Conservation (phyloP, 2,888 invertebrate genomes). For the Neria commutata region DNA sequence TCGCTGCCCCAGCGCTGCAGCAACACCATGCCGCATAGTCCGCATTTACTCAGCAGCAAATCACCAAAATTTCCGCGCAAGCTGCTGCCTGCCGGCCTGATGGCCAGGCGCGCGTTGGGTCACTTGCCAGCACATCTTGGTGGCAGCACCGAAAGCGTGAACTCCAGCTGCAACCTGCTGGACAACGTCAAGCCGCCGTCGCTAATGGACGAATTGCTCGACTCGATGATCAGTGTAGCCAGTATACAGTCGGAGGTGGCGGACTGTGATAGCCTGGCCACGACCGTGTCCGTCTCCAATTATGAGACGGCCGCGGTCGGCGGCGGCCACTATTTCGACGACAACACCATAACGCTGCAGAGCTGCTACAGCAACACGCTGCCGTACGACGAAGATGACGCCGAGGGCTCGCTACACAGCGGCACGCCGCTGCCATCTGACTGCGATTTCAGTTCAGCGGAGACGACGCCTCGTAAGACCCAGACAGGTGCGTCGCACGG, state of each 20-base stretch:
- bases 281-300: constrained; percentile 58
- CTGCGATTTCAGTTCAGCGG: constrained; percentile 74
- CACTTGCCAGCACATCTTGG: constrained; percentile 57
- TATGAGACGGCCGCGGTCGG: constrained; percentile 66
- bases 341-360: constrained; percentile 65
- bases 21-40: constrained; percentile 38
- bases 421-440: constrained; percentile 73
- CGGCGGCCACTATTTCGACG: constrained; percentile 62
- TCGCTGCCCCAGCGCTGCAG: constrained; percentile 37
- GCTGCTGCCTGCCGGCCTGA: constrained; percentile 72
- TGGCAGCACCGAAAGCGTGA: constrained; percentile 70
- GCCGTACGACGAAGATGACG: constrained; percentile 43
- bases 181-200: constrained; percentile 86
- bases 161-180: constrained; percentile 70
- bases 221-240: constrained; percentile 84
- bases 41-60: constrained; percentile 49
- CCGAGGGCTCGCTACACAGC: constrained; percentile 63
- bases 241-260: constrained; percentile 82
- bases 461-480: constrained; percentile 75
- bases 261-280: constrained; percentile 66
- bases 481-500: constrained; percentile 45
- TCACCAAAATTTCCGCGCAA: constrained; percentile 68
- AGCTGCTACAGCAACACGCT: constrained; percentile 64
- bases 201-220: constrained; percentile 75
- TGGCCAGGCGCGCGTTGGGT: constrained; percentile 75